Base-by-base conservation (phyloP, 1,140 invertebrate species). In the Nymphalis io region DNA sequence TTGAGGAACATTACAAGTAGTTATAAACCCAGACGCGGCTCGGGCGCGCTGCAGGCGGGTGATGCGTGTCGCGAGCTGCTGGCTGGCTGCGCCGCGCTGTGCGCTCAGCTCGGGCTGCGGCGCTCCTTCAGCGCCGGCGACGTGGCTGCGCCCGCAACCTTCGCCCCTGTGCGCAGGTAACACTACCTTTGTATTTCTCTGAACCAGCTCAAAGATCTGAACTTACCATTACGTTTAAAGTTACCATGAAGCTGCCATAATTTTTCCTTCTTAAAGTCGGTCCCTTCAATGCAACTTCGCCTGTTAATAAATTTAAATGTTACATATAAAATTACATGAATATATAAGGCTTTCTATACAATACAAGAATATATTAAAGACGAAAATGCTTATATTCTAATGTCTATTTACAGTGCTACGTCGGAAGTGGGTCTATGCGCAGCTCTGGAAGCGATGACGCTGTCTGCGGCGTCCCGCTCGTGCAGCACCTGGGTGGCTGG, bases 401-500 rank as follows among this genome's bases (percentile, higher is more conserved):
- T 72, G 23, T 48, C 2, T 51, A 2, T 63, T 58, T 68, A 72
- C 0, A 93, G 93, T 38, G 93, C 94, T 0, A 94, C 95, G 2
- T 95, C 95, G 1, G 94, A 95, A 46, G 87, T 96, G 53, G 94
- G 94, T 0, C 85, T 96, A 39, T 94, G 95, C 72, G 93, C 94
- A 0, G 92, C 94, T 2, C 92, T 95, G 73, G 88, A 94, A 18
- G 94, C 93, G 0, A 74, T 90, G 23, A 83, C 86, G 3, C 63
- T 88, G 66, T 84, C 80, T 72, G 83, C 87, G 23, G 94, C 95
- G 0, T 97, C 96, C 0, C 93, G 96, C 1, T 97, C 96, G 0
- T 97, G 96, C 84, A 96, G 96, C 61, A 97, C 96, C 0, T 97
- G 96, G 96, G 96, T 97, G 0, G 96, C 96, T 16, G 85, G 85